Percentiles rank a stretch among this genome's conserved stretches.
These are phyloP conservation scores for Acanthurus lineatus DNA, from an alignment of 2,797 vertebrate genomes.

Conservation along the genomic window DNA sequence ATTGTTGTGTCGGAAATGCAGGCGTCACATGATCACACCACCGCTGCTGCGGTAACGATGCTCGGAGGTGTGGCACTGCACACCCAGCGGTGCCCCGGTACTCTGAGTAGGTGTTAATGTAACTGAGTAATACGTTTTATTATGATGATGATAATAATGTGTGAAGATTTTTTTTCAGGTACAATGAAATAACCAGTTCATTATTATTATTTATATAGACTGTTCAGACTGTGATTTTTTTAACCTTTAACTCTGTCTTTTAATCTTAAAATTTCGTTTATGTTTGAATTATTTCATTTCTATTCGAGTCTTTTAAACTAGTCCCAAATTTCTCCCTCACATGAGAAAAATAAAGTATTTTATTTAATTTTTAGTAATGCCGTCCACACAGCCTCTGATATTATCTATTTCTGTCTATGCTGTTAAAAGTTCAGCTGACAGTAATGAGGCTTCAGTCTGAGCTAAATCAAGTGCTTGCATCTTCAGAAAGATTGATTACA, in stretches of 20 bases:
- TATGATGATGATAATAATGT: too few relatives aligned
- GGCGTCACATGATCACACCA: slow-evolving; percentile 83
- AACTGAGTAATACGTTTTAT: neutral
- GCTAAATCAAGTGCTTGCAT: neutral
- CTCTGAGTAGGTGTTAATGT: neutral
- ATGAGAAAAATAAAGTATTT: neutral
- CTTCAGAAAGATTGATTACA: neutral
- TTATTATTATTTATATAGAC: too few relatives aligned
- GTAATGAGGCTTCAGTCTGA: neutral
- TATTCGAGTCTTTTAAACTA: too few relatives aligned
- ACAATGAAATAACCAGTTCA: too few relatives aligned
- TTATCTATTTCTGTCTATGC: neutral
- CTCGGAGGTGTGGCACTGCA: slow-evolving; percentile 62
- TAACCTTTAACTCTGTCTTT: too few relatives aligned
- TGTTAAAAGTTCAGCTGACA: neutral
- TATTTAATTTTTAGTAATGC: neutral
- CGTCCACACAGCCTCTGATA: neutral
- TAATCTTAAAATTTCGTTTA: too few relatives aligned
- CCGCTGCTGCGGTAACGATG: slow-evolving; percentile 75
- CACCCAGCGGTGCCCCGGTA: slow-evolving; percentile 11
- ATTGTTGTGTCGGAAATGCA: slow-evolving; percentile 85
- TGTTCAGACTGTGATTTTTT: too few relatives aligned
- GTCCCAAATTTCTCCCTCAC: neutral
- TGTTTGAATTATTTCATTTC: too few relatives aligned
- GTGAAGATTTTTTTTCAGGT: too few relatives aligned